These are phyloP conservation scores for Drosophila oshimai DNA, from an alignment of 1,140 invertebrate species.

Conservation along the genomic window DNA sequence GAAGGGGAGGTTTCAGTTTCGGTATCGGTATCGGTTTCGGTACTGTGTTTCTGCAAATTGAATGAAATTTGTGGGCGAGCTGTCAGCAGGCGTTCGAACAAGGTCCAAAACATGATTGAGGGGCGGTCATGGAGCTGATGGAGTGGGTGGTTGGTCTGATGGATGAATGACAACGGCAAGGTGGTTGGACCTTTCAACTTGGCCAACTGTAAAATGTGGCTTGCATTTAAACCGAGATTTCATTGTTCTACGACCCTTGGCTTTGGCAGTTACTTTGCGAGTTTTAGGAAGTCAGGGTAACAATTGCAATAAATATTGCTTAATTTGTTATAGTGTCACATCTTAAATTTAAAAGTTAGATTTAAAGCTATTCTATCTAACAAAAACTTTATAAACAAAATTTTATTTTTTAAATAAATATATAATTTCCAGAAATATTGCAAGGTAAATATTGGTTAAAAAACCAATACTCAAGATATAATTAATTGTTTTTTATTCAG, in stretches of 20 bases:
- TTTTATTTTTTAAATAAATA: too few relatives aligned
- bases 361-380: not conserved
- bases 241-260: not conserved
- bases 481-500: too few relatives aligned
- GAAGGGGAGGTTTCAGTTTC: not conserved
- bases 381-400: too few relatives aligned
- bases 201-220: slow-evolving; percentile 7
- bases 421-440: too few relatives aligned
- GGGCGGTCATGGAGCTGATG: not conserved
- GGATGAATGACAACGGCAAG: not conserved
- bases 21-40: not conserved
- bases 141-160: not conserved
- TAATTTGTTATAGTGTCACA: too few relatives aligned
- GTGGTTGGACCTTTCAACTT: slow-evolving; percentile 16
- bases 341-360: too few relatives aligned
- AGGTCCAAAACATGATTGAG: slow-evolving; percentile 42
- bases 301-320: not conserved
- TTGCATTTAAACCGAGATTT: slow-evolving; percentile 11
- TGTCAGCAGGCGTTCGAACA: slow-evolving; percentile 38
- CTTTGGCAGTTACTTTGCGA: not conserved
- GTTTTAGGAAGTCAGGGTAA: not conserved
- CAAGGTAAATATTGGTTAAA: too few relatives aligned
- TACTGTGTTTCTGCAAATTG: slow-evolving; percentile 64
- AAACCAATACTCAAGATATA: too few relatives aligned
- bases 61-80: slow-evolving; percentile 59